Base-by-base conservation (phyloP, 2,113 vertebrate species). In the Gymnocephalus cernua region DNA sequence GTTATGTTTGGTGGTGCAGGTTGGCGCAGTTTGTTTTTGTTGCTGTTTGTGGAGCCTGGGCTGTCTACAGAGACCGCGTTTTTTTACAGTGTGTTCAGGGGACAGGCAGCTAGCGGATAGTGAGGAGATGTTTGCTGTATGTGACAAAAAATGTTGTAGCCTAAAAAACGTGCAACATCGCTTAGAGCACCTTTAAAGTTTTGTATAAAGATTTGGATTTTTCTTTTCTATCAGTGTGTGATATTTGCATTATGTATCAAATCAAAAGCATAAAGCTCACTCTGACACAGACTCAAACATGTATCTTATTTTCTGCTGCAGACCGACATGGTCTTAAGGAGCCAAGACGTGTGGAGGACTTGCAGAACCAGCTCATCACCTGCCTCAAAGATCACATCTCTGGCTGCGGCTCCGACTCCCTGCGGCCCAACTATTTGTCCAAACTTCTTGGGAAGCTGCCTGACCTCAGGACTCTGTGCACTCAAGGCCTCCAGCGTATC, bases 271-370 rank as follows among this genome's bases (percentile, higher is more conserved):
- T 66, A 32, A 32, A 32, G 32, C 32, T 32, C 15, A 32, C 6
- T 41, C 7, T 66, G 13, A 41, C 27, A 32, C 32, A 5, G 6
- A 32, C 32, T 32, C 32, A 32, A 32, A 32, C 29, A 32, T 32
- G 2, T 12, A 1, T 80, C 11, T 51, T 45, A 1, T 72, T 66
- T 54, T 80, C 29, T 53, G 27, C 57, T 65, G 79, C 80, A 98
- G 98, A 99, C 54, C 95, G 98, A 2, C 97, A 98, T 0, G 98
- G 98, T 38, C 94, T 99, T 21, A 97, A 97, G 86, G 97, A 99
- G 44, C 96, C 97, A 0, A 96, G 95, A 79, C 93, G 95, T 0
- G 96, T 99, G 77, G 98, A 99, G 92, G 97, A 99, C 81, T 90
- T 99, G 80, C 98, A 99, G 94, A 99, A 95, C 91, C 96, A 96